A percentile compares a stretch with the other conserved stretches of the same genome.
These are phyloP conservation scores for Entelurus aequoreus DNA, from an alignment of 2,113 vertebrate species.

Conservation along the genomic window DNA sequence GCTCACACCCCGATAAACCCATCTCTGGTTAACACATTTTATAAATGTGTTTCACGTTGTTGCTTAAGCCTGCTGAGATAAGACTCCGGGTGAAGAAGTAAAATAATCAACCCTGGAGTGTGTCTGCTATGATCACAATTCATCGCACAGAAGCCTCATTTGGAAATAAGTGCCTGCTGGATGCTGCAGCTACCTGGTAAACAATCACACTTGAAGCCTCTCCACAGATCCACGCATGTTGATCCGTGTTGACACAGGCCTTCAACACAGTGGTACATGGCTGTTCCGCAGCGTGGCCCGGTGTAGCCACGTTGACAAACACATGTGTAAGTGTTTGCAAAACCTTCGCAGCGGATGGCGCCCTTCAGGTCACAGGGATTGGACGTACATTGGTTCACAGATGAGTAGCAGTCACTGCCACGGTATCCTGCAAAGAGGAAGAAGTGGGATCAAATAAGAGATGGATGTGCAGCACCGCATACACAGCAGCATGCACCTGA, in stretches of 20 bases:
- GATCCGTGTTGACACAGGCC: constrained; percentile 71
- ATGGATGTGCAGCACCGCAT: constrained; percentile 43
- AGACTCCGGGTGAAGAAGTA: constrained; percentile 43
- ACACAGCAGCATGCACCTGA: constrained; percentile 18
- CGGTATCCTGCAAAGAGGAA: constrained; percentile 48
- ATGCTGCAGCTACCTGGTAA: constrained; percentile 59
- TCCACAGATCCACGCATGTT: constrained; percentile 52
- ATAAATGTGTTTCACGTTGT: constrained; percentile 42
- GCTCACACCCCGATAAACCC: constrained; percentile 31
- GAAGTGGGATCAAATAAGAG: constrained; percentile 56
- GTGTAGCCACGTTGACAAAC: constrained; percentile 66
- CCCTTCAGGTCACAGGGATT: constrained; percentile 63
- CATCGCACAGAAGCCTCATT: constrained; percentile 19
- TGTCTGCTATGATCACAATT: constrained; percentile 22
- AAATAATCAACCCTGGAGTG: constrained; percentile 28
- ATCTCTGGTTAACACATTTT: constrained; percentile 30
- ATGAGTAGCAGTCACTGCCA: constrained; percentile 59
- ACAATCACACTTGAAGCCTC: constrained; percentile 65
- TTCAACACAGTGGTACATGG: constrained; percentile 61
- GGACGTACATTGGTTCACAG: constrained; percentile 58
- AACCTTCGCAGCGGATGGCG: constrained; percentile 59
- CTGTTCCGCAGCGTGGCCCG: constrained; percentile 60
- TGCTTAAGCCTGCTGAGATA: constrained; percentile 49
- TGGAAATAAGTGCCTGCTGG: constrained; percentile 22
- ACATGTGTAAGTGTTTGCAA: constrained; percentile 63